Percentiles rank a stretch among this genome's conserved stretches.
These are phyloP conservation scores for Nymphalis polychloros DNA, from an alignment of 2,888 invertebrate genomes.

Conservation along the genomic window DNA sequence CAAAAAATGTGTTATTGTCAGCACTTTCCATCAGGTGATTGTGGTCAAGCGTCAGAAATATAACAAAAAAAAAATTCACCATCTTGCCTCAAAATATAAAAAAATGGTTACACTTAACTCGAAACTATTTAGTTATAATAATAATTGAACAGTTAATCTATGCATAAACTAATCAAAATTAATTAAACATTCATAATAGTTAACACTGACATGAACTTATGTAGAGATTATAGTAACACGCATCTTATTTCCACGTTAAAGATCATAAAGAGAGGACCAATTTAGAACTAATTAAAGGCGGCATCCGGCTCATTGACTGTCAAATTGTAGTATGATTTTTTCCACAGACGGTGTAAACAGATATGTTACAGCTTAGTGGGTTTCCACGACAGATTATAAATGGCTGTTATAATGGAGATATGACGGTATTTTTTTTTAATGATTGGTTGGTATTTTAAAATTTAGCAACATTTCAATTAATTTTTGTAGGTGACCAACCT, in stretches of 20 bases:
- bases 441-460: not conserved
- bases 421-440: not conserved
- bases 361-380: constrained; percentile 64
- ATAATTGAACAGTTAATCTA: not conserved
- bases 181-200: not conserved
- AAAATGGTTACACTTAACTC: not conserved
- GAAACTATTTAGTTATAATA: not conserved
- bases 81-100: not conserved
- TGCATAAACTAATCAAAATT: constrained; percentile 1
- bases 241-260: constrained; percentile 1
- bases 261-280: constrained; percentile 59
- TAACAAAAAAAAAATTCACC: no score
- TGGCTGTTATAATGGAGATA: constrained; percentile 18
- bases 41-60: no score
- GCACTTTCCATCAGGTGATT: no score
- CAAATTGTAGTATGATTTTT: constrained; percentile 57
- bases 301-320: constrained; percentile 77
- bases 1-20: no score
- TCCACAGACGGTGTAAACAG: constrained; percentile 51
- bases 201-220: constrained; percentile 1
- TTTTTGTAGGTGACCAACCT: no score
- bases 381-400: constrained; percentile 41
- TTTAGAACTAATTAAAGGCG: constrained; percentile 71
- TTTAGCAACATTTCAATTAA: not conserved
- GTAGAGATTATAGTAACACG: not conserved